Base-by-base conservation (phyloP, 2,113 vertebrate species). In the Eupsittula cactorum region DNA sequence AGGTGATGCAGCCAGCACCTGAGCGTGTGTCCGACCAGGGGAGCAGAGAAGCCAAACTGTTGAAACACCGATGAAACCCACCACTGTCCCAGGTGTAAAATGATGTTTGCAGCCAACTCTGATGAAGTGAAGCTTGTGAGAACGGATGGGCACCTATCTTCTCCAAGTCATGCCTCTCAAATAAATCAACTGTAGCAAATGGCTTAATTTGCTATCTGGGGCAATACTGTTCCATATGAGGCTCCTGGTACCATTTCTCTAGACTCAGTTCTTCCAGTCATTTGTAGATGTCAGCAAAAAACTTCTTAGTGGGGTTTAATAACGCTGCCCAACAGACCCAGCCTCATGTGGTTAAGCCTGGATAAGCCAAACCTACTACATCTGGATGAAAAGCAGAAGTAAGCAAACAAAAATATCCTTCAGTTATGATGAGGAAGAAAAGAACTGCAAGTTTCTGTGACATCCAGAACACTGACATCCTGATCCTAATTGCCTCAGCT, bases 11-110 rank as follows among this genome's bases (percentile, higher is more conserved):
- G 57, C 27, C 33, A 31, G 57, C 35, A 29, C 27, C 42, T 1
- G 1, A 52, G 20, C 0, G 0, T 16, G 13, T 29, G 29, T 82
- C 10, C 59, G 52, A 7, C 23, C 13, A 29, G 8, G 19, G 13
- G 7, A 65, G 31, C 37, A 67, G 41, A 74, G 46, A 88, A 83
- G 67, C 3, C 1, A 37, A 64, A 16, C 39, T 77, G 63, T 60
- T 92, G 82, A 67, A 92, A 62, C 37, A 63, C 11, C 1, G 0
- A 2, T 73, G 31, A 92, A 89, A 14, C 25, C 14, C 19, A 11
- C 39, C 74, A 77, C 28, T 70, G 50, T 69, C 49, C 65, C 28
- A 59, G 24, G 13, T 79, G 52, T 82, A 77, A 82, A 93, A n/a
- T 24, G 2, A 2, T 10, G 3, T 74, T 70, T 85, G 46, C 59